phyloP scores from a whole-genome alignment of 2,113 vertebrate species.

The Ariopsis seemanni region DNA sequence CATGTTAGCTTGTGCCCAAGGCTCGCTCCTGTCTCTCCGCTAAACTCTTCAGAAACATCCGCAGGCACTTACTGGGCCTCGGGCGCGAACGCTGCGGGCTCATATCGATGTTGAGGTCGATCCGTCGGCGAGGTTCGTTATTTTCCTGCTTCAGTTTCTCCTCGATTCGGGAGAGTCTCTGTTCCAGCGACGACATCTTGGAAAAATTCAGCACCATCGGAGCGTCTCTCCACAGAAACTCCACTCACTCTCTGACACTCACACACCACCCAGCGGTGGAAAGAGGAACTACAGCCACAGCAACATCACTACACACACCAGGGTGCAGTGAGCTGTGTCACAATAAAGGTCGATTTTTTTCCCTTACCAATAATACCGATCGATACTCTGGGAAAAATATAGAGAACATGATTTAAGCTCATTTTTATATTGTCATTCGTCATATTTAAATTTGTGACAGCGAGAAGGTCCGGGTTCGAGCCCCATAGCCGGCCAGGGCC shows the following conservation, averaged over 20 bases:
- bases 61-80: conserved; percentile 76
- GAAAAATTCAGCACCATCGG: conserved; percentile 74
- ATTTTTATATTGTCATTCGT: no score
- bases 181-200: conserved; percentile 84
- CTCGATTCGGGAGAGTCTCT: conserved; percentile 82
- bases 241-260: conserved; percentile 21
- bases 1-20: conserved; percentile 58
- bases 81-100: conserved; percentile 76
- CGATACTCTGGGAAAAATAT: background rate
- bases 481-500: no score
- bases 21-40: conserved; percentile 47
- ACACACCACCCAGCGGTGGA: background rate
- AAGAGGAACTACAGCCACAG: background rate
- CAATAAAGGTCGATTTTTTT: background rate
- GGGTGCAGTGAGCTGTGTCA: background rate
- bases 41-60: background rate
- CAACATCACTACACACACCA: no score
- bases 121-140: conserved; percentile 75
- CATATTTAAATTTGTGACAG: no score
- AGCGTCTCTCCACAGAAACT: conserved; percentile 59
- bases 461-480: no score
- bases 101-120: conserved; percentile 81
- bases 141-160: conserved; percentile 81
- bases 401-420: background rate
- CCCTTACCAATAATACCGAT: background rate